A percentile compares a stretch with the other conserved stretches of the same genome.
These are phyloP conservation scores for Drosophila ercepeae DNA, from an alignment of 1,140 invertebrate species.

Conservation along the genomic window DNA sequence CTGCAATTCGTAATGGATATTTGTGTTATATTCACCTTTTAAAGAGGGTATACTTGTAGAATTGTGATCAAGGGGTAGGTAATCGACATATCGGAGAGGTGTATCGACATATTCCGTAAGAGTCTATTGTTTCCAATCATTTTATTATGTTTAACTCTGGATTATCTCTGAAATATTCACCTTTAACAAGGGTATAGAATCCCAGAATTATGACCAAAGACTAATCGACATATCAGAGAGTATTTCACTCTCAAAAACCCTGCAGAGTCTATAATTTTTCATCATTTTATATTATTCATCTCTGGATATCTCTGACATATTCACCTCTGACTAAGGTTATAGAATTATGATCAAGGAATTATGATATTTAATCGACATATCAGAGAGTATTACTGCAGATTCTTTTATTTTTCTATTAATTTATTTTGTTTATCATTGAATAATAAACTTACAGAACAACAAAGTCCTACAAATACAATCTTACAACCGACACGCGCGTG, in stretches of 20 bases:
- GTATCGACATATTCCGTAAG: too few species aligned
- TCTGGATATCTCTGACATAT: too few species aligned
- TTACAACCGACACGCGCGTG: conserved; percentile 29
- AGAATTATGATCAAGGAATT: background rate
- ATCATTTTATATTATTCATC: too few species aligned
- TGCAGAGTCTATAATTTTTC: too few species aligned
- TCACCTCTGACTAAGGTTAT: background rate
- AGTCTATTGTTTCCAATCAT: too few species aligned
- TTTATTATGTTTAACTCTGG: too few species aligned
- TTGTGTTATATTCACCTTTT: background rate
- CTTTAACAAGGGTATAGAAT: background rate
- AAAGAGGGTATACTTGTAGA: background rate
- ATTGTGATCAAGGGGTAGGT: background rate
- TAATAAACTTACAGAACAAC: conserved; percentile 20
- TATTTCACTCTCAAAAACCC: background rate
- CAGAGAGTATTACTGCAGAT: too few species aligned
- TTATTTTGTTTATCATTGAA: conserved; percentile 28
- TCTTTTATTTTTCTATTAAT: background rate
- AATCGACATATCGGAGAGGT: too few species aligned
- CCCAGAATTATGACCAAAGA: background rate
- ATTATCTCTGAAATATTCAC: background rate
- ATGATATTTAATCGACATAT: background rate
- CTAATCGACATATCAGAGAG: background rate
- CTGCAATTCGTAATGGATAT: conserved; percentile 4
- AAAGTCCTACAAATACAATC: conserved; percentile 16